These are phyloP conservation scores for Ellobius talpinus DNA, from an alignment of 2,113 vertebrate species.

Conservation along the genomic window DNA sequence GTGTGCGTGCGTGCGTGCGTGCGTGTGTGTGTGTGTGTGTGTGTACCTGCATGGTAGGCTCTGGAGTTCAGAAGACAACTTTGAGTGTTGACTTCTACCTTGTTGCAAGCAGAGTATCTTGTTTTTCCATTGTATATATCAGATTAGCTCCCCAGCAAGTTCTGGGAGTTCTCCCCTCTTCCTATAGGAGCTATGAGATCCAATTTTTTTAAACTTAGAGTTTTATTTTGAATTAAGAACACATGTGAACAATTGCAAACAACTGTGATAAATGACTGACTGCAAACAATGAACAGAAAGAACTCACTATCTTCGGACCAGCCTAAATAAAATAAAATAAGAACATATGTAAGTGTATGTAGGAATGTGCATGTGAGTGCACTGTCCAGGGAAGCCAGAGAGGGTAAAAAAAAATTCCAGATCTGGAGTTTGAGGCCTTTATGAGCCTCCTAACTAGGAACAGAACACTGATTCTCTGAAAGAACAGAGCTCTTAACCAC, in stretches of 20 bases:
- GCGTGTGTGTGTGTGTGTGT: not conserved
- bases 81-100: not conserved
- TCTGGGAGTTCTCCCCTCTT: not conserved
- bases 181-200: not conserved
- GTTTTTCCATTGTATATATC: not conserved
- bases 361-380: not conserved
- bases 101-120: not conserved
- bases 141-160: not conserved
- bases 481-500: not conserved
- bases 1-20: not conserved
- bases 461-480: not conserved
- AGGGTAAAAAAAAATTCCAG: fast-evolving
- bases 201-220: not conserved
- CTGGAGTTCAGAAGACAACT: not conserved
- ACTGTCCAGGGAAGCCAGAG: not conserved
- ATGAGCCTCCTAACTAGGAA: not conserved
- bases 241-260: too few species aligned
- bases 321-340: not conserved
- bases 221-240: not conserved
- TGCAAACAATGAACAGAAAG: too few species aligned
- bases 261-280: too few species aligned
- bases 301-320: too few species aligned
- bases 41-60: not conserved
- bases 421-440: too few species aligned
- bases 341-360: not conserved